These are phyloP conservation scores for Pomacea canaliculata DNA, from an alignment of 2,888 invertebrate genomes.

Conservation along the genomic window DNA sequence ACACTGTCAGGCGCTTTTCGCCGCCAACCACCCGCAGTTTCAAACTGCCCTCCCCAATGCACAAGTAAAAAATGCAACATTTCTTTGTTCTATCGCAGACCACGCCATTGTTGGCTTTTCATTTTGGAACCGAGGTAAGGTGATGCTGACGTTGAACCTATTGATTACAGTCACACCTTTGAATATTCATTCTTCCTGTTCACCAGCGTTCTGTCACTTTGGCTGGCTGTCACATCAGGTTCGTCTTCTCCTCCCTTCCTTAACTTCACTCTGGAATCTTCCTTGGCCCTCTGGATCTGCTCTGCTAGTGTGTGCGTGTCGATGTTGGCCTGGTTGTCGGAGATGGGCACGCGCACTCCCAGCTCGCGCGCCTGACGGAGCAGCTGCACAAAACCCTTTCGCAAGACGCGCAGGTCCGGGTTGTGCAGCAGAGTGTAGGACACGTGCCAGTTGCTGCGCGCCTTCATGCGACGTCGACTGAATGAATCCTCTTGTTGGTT, in stretches of 20 bases:
- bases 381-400: slow-evolving; percentile 38
- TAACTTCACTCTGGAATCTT: background rate
- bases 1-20: no score
- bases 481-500: background rate
- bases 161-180: background rate
- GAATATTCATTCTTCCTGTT: background rate
- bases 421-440: slow-evolving; percentile 48
- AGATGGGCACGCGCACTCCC: slow-evolving; percentile 28
- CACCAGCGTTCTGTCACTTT: background rate
- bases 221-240: background rate
- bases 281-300: slow-evolving; percentile 15
- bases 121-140: no score
- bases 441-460: slow-evolving; percentile 43
- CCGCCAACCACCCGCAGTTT: no score
- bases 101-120: no score
- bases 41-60: no score
- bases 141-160: no score
- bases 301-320: slow-evolving; percentile 32
- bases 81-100: no score
- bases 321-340: slow-evolving; percentile 32
- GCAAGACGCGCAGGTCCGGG: slow-evolving; percentile 33
- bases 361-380: slow-evolving; percentile 27
- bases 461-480: slow-evolving; percentile 13
- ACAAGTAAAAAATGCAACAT: no score
- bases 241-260: background rate